Conservation (phyloP, 2,113 vertebrate genomes). For the Neolamprologus sp. region DNA sequence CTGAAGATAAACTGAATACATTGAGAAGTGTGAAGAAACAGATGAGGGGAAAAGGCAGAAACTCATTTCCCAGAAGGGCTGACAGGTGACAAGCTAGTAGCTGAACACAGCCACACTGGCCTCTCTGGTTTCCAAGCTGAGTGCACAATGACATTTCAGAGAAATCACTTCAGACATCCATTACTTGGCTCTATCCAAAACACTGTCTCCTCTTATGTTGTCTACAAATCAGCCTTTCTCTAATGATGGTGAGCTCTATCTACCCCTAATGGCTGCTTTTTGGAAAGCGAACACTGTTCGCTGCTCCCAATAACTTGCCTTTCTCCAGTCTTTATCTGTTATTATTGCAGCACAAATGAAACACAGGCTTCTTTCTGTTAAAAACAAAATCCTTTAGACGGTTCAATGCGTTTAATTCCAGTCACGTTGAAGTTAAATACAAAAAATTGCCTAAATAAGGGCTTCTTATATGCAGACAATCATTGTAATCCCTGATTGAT, state of each 20-base stretch:
- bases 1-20: neutral
- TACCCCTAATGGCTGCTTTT: neutral
- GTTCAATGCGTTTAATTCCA: neutral
- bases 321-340: neutral
- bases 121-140: conserved; percentile 7
- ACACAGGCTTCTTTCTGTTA: neutral
- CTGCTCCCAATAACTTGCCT: neutral
- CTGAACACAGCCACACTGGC: neutral
- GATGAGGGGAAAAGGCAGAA: neutral
- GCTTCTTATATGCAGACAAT: neutral
- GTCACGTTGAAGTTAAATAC: neutral
- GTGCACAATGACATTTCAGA: conserved; percentile 1
- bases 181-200: neutral
- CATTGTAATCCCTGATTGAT: neutral
- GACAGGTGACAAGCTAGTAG: neutral
- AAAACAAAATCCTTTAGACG: neutral
- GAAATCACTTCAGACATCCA: conserved; percentile 31
- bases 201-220: neutral
- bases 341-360: neutral
- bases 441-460: neutral
- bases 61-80: conserved; percentile 18
- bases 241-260: neutral
- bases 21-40: neutral
- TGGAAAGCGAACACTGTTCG: neutral
- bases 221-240: neutral